These are phyloP conservation scores for Nothoprocta pentlandii DNA, from an alignment of 2,113 vertebrate genomes.

Conservation along the genomic window DNA sequence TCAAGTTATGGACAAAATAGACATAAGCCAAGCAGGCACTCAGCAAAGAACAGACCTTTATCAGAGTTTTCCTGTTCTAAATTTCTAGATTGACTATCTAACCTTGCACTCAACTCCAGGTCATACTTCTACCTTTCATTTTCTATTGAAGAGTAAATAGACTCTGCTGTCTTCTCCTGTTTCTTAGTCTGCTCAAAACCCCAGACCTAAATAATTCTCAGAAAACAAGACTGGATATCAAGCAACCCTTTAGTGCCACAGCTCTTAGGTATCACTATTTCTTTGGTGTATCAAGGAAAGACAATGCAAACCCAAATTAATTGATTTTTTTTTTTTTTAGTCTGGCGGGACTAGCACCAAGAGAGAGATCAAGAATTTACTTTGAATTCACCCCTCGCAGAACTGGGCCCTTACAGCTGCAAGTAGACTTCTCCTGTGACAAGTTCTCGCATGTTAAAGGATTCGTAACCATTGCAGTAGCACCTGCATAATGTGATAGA, in stretches of 20 bases:
- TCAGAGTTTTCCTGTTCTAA: not conserved
- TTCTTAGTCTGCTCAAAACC: not conserved
- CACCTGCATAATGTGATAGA: conserved; percentile 43
- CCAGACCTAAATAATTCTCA: not conserved
- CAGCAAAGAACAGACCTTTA: not conserved
- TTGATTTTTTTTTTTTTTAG: not conserved
- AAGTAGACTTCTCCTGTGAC: conserved; percentile 77
- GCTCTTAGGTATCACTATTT: not conserved
- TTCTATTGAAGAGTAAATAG: not conserved
- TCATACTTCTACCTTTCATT: not conserved
- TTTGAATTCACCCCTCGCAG: conserved; percentile 76
- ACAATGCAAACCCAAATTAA: not conserved
- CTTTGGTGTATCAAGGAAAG: not conserved
- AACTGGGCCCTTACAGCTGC: conserved; percentile 69
- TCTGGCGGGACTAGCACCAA: conserved; percentile 56
- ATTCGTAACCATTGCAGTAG: conserved; percentile 71
- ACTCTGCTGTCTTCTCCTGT: not conserved
- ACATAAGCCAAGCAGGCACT: not conserved
- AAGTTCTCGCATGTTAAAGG: conserved; percentile 75
- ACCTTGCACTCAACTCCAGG: not conserved
- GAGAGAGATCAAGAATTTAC: conserved; percentile 70
- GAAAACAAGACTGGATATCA: not conserved
- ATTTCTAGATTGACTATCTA: not conserved
- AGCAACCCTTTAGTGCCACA: not conserved
- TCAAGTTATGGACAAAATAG: not conserved